phyloP scores from a whole-genome alignment of 1,140 invertebrate genomes.

The Mactra quadrangularis region DNA sequence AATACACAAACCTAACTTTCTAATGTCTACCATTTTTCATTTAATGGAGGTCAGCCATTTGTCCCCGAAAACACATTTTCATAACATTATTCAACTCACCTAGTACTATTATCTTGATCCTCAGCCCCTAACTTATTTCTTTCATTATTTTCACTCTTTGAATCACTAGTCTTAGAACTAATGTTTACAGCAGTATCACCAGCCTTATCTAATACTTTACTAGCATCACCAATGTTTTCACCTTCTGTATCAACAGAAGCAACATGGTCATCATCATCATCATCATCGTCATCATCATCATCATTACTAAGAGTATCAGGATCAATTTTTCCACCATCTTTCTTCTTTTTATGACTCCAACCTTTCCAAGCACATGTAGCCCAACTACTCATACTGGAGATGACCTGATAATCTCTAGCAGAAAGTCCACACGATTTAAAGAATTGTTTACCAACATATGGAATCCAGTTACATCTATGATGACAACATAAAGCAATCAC shows the following conservation, averaged over 20 bases:
- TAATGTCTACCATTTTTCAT: no score
- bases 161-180: no score
- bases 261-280: not conserved
- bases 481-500: constrained; percentile 95
- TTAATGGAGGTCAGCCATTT: no score
- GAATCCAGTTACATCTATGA: constrained; percentile 90
- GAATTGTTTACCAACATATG: constrained; percentile 88
- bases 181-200: not conserved
- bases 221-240: not conserved
- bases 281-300: not conserved
- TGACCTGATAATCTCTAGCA: constrained; percentile 88
- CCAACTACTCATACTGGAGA: constrained; percentile 93
- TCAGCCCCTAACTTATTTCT: no score
- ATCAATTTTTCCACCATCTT: not conserved
- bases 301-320: not conserved
- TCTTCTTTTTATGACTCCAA: constrained; percentile 52
- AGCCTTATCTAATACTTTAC: not conserved
- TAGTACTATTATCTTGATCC: no score
- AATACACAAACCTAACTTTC: no score
- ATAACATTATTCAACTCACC: no score
- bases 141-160: no score
- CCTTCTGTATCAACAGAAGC: not conserved
- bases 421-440: constrained; percentile 86
- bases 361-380: constrained; percentile 88
- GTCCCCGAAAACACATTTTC: no score